Conservation (phyloP, 2,113 vertebrate species). For the Albula glossodonta region DNA sequence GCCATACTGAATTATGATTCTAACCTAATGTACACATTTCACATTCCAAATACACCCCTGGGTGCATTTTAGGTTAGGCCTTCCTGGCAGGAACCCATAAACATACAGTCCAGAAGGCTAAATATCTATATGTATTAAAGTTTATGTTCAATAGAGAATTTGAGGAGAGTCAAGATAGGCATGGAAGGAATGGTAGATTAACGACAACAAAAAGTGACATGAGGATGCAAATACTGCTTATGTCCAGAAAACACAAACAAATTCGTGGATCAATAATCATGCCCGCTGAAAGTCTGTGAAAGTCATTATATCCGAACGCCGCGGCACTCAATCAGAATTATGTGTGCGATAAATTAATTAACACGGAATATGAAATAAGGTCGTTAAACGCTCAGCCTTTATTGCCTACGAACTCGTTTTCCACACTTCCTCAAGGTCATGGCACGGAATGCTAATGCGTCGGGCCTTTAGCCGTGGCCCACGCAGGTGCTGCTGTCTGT, state of each 20-base stretch:
- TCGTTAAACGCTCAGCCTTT: constrained; percentile 63
- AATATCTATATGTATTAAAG: not conserved
- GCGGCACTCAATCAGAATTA: constrained; percentile 72
- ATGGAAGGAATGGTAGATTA: no score
- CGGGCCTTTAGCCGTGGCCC: not conserved
- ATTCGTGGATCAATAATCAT: constrained; percentile 67
- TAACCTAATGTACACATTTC: not conserved
- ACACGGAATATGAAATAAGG: constrained; percentile 60
- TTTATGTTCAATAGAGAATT: not conserved
- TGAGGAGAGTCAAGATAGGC: not conserved
- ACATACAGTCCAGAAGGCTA: not conserved
- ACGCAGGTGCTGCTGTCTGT: constrained; percentile 14
- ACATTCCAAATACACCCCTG: not conserved
- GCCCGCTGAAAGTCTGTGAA: constrained; percentile 62
- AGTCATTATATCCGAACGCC: constrained; percentile 66
- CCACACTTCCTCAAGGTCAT: constrained; percentile 68
- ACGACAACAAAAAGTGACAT: not conserved
- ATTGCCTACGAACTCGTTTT: constrained; percentile 66
- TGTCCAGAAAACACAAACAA: constrained; percentile 59
- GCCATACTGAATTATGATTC: not conserved
- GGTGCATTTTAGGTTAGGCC: not conserved
- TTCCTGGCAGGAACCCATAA: not conserved
- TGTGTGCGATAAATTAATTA: constrained; percentile 68
- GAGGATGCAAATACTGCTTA: constrained; percentile 46
- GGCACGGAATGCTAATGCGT: constrained; percentile 58